Percentiles rank a stretch among this genome's conserved stretches.
Evolutionary conservation across 2,888 invertebrate species (phyloP).

Genomic region (Cremastinae sp.): DNA sequence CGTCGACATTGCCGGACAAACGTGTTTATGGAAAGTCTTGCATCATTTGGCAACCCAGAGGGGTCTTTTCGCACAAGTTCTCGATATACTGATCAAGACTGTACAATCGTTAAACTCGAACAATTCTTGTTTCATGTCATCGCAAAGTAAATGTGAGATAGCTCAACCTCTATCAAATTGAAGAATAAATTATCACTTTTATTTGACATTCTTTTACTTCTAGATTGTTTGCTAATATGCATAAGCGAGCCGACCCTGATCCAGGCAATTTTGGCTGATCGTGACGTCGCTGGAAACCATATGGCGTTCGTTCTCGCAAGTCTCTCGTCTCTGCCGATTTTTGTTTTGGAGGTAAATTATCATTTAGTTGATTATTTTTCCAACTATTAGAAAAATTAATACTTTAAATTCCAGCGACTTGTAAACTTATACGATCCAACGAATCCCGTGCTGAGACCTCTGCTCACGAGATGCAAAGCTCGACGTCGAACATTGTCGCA

Average conservation of each 20-base stretch:
- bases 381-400: neutral
- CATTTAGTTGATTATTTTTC: conserved; percentile 4
- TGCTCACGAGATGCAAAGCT: conserved; percentile 78
- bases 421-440: conserved; percentile 84
- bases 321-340: conserved; percentile 81
- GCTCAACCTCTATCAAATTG: no score
- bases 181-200: conserved; percentile 11
- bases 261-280: conserved; percentile 81
- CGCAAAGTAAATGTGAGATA: conserved; percentile 64
- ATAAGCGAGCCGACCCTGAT: conserved; percentile 79
- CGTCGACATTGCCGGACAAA: conserved; percentile 84
- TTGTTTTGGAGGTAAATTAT: conserved; percentile 82
- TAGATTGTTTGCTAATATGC: conserved; percentile 81
- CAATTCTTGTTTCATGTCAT: conserved; percentile 66
- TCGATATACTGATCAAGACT: conserved; percentile 82
- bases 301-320: conserved; percentile 82
- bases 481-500: conserved; percentile 77
- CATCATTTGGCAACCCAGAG: conserved; percentile 81
- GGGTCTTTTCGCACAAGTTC: conserved; percentile 83
- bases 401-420: conserved; percentile 77
- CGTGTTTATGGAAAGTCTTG: conserved; percentile 84
- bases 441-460: conserved; percentile 81
- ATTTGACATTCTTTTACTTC: no score
- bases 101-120: conserved; percentile 67
- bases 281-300: conserved; percentile 78